These are phyloP conservation scores for Heliconius hermathena DNA, from an alignment of 1,140 invertebrate genomes.

Conservation along the genomic window DNA sequence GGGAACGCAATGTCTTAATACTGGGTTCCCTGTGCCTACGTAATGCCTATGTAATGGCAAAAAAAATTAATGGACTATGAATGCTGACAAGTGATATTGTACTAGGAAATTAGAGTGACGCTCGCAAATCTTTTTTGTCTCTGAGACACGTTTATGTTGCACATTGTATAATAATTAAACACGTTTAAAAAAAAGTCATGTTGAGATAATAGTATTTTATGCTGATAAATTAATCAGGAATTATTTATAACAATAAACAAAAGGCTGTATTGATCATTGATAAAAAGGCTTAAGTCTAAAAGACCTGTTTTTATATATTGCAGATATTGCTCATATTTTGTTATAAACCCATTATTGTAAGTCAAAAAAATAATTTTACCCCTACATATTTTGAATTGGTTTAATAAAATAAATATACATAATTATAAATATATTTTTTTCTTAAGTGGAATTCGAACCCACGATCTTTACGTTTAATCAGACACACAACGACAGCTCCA, in stretches of 20 bases:
- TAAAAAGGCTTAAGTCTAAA: neutral
- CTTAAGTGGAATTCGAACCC: neutral
- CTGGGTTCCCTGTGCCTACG: no score
- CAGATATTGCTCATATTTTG: no score
- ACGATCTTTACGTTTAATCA: neutral
- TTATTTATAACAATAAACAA: neutral
- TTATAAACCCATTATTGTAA: no score
- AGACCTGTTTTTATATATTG: no score
- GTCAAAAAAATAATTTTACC: no score
- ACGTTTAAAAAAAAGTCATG: neutral
- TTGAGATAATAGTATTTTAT: neutral
- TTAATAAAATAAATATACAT: no score
- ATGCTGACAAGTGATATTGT: conserved; percentile 38
- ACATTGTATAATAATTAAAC: neutral
- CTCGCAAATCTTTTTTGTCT: conserved; percentile 26
- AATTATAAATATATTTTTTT: no score
- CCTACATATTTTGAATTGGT: no score
- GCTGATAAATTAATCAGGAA: neutral
- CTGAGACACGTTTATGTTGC: neutral
- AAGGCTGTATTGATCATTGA: neutral
- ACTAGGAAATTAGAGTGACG: conserved; percentile 37
- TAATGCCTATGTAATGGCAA: no score
- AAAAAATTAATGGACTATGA: conserved; percentile 31
- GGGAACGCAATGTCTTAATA: no score
- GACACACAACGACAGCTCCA: neutral